phyloP scores from a whole-genome alignment of 2,888 invertebrate genomes.

The Erebia aethiops region DNA sequence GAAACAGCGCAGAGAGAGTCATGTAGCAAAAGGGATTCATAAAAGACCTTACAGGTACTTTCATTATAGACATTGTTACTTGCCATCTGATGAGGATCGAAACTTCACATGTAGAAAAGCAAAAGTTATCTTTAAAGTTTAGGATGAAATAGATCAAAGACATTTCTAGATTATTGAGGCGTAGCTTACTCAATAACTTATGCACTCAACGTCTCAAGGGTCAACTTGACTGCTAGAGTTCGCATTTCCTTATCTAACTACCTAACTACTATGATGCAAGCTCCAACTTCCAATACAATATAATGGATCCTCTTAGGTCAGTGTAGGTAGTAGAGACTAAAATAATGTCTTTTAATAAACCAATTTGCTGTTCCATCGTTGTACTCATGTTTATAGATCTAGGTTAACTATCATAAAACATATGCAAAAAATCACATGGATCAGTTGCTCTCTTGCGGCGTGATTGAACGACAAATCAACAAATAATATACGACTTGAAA shows the following conservation, averaged over 20 bases:
- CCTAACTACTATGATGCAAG: background rate
- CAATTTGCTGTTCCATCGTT: no score
- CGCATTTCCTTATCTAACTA: background rate
- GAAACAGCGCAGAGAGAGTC: no score
- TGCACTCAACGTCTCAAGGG: conserved; percentile 35
- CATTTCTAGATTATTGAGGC: conserved; percentile 15
- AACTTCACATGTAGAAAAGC: background rate
- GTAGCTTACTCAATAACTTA: conserved; percentile 14
- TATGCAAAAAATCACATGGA: no score
- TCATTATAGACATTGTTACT: background rate
- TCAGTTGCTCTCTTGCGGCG: no score
- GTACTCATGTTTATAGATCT: no score
- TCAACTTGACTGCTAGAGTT: conserved; percentile 18
- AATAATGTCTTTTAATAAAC: background rate
- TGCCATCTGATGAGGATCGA: background rate
- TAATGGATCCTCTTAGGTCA: background rate
- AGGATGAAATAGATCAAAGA: background rate
- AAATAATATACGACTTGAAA: no score
- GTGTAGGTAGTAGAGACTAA: background rate
- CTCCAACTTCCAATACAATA: background rate
- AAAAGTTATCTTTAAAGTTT: background rate
- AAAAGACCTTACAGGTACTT: no score
- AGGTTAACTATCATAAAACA: no score
- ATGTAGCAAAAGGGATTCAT: no score
- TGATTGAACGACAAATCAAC: no score